These are phyloP conservation scores for Catocala fraxini DNA, from an alignment of 2,888 invertebrate genomes.

Conservation along the genomic window DNA sequence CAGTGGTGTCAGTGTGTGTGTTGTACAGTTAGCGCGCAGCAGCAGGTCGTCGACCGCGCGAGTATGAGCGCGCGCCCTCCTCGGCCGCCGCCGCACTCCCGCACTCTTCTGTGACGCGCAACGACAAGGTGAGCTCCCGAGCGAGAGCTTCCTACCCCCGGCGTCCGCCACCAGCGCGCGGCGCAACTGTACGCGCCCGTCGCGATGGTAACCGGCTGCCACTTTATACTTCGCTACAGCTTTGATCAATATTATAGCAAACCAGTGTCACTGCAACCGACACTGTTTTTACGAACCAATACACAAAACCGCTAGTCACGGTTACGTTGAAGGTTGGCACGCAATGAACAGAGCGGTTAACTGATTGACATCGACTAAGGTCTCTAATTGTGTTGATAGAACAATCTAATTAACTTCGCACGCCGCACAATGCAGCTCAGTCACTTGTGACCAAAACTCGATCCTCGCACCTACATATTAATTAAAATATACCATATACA, in stretches of 20 bases:
- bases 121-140: constrained; percentile 67
- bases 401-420: constrained; percentile 26
- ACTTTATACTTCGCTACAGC: constrained; percentile 16
- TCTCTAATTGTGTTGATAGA: constrained; percentile 33
- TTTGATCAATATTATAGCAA: not conserved
- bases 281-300: not conserved
- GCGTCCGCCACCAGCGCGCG: constrained; percentile 1
- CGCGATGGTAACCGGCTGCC: constrained; percentile 37
- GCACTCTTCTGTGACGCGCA: constrained; percentile 52
- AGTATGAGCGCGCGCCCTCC: constrained; percentile 74
- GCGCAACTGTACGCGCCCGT: constrained; percentile 1
- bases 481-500: no score
- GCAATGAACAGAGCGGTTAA: constrained; percentile 5
- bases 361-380: constrained; percentile 21
- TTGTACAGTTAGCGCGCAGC: constrained; percentile 67
- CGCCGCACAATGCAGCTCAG: constrained; percentile 10
- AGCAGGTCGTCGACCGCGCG: constrained; percentile 81
- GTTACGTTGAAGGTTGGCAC: constrained; percentile 17
- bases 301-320: constrained; percentile 7
- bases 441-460: no score
- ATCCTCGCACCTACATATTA: no score
- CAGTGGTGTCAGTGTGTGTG: constrained; percentile 60
- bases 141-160: constrained; percentile 26
- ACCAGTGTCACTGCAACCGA: no score
- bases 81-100: constrained; percentile 59